Evolutionary conservation across 92 coral and sea anemone species (phyloP).

Genomic region (Parazoanthus darwini): DNA sequence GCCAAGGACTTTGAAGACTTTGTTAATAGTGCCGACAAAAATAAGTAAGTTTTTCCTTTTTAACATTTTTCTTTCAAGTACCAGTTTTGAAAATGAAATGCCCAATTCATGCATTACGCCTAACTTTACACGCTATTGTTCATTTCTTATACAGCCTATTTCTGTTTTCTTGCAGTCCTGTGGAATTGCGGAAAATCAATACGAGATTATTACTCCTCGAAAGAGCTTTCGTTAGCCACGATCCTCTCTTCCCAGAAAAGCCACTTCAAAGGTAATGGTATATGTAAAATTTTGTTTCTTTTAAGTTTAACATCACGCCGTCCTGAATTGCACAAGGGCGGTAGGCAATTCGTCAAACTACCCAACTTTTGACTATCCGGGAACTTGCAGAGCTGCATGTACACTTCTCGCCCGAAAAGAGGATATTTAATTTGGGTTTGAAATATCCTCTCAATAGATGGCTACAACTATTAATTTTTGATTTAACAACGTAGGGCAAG

Average conservation of each 20-base stretch:
- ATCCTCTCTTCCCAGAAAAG: slow-evolving; percentile 55
- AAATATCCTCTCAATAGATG: too few relatives aligned
- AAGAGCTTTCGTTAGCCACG: slow-evolving; percentile 70
- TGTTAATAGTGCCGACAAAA: slow-evolving; percentile 52
- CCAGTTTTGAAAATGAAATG: neutral
- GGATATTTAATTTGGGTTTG: too few relatives aligned
- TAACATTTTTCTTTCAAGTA: neutral
- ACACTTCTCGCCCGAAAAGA: too few relatives aligned
- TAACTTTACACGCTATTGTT: too few relatives aligned
- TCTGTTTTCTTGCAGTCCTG: slow-evolving; percentile 49
- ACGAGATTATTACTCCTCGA: slow-evolving; percentile 69
- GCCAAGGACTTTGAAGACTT: slow-evolving; percentile 58
- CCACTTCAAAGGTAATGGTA: slow-evolving; percentile 70
- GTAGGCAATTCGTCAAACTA: too few relatives aligned
- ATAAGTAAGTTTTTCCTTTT: slow-evolving; percentile 39
- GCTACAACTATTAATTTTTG: too few relatives aligned
- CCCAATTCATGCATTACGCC: neutral
- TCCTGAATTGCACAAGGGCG: neutral
- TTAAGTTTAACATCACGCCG: neutral
- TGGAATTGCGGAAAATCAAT: slow-evolving; percentile 62
- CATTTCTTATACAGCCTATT: neutral
- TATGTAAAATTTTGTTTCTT: neutral
- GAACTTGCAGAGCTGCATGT: too few relatives aligned
- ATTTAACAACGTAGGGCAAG: too few relatives aligned
- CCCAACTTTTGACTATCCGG: too few relatives aligned